A percentile compares a stretch with the other conserved stretches of the same genome.
Evolutionary conservation across 2,797 vertebrate species (phyloP).

Genomic region (Mormyrus proboscirostris): DNA sequence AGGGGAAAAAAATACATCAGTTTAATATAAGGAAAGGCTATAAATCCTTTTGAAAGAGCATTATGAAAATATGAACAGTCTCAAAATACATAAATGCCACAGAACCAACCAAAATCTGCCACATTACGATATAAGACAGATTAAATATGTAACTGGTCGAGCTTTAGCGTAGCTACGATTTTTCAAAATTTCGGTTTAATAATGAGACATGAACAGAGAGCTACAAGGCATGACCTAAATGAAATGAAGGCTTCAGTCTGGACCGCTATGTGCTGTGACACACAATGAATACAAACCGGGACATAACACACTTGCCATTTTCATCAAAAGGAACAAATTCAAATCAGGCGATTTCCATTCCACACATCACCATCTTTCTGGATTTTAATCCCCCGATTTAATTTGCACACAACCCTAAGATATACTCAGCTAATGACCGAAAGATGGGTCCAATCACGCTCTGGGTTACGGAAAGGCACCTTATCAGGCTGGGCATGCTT

Average conservation of each 20-base stretch:
- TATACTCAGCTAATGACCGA: background rate
- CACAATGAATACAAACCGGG: background rate
- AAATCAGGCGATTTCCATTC: slow-evolving; percentile 6
- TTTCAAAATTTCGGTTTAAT: background rate
- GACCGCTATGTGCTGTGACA: background rate
- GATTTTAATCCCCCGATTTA: background rate
- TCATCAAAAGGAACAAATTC: slow-evolving; percentile 7
- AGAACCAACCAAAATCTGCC: background rate
- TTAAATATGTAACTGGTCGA: background rate
- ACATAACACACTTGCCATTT: background rate
- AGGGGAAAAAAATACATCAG: background rate
- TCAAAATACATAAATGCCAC: background rate
- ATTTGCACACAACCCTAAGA: background rate
- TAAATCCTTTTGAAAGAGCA: background rate
- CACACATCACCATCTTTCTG: background rate
- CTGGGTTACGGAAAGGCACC: background rate
- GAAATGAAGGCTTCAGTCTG: background rate
- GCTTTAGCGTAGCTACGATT: background rate
- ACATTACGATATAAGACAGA: background rate
- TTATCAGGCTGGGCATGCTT: background rate
- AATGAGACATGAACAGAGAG: background rate
- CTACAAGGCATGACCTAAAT: background rate
- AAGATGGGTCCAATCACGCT: background rate
- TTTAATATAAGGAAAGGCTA: background rate
- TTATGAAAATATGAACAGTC: background rate